Base-by-base conservation (phyloP, 2,888 invertebrate genomes). In the Neelides folsomi region DNA sequence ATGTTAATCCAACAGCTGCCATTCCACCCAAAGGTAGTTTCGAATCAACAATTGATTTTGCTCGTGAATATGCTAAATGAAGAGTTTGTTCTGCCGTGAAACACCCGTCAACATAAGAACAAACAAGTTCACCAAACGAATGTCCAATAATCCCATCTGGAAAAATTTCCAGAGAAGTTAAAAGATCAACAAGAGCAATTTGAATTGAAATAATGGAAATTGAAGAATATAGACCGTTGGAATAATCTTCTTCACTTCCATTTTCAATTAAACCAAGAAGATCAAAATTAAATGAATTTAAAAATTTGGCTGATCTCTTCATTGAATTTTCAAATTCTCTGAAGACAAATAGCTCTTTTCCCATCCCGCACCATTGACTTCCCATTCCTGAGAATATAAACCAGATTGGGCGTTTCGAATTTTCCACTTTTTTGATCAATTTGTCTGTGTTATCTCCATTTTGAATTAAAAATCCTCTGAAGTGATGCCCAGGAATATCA, bases 121-220 rank as follows among this genome's bases (percentile, higher is more conserved):
- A 95, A 2, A 89, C 89, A 63, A 87, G 76, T 73, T 92, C 90
- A 18, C 90, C 90, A 12, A 86, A 86, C 16, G 94, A 94, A 72
- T 97, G 97, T 1, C 97, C 97, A 48, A 97, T 77, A 67, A 98
- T 89, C 49, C 94, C 94, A 70, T 94, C 92, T 2, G 95, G 90
- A 50, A 77, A 75, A 39, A 97, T 76, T 56, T 84, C 86, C 19
- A 84, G 68, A 15, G 76, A 73, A 52, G 76, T 78, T 58, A 97
- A 74, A 49, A 89, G 72, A 71, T 97, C 95, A 1, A 92, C 87
- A 12, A 97, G 74, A 20, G 89, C 95, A 49, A 97, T 85, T 74
- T 76, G 56, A 13, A 64, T 9, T 40, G 13, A 12, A 16, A 42
- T 20, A 6, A 7, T 16, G 2, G 15, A 10, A 20, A 34, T 1